Evolutionary conservation across 2,113 vertebrate genomes (phyloP).

Genomic region (Rhinoderma darwinii): DNA sequence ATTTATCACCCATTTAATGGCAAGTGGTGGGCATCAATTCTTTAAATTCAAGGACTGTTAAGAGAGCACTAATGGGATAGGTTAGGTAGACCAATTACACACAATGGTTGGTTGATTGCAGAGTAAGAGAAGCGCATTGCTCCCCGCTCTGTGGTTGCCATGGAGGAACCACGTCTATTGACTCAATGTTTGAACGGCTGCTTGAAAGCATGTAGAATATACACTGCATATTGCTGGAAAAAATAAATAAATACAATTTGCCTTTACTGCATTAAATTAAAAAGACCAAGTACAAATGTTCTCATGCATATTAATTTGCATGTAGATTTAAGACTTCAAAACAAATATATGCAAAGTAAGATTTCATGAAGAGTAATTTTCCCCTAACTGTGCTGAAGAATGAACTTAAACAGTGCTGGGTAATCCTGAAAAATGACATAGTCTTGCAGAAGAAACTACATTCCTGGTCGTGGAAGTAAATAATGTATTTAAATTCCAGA

Average conservation of each 20-base stretch:
- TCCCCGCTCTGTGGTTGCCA: conserved; percentile 16
- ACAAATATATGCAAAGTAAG: neutral
- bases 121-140: neutral
- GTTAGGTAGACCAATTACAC: neutral
- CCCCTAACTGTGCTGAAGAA: neutral
- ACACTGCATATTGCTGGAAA: neutral
- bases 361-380: neutral
- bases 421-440: neutral
- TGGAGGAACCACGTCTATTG: conserved; percentile 30
- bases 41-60: neutral
- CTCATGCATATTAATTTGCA: neutral
- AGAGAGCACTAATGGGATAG: neutral
- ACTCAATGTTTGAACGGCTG: conserved; percentile 6
- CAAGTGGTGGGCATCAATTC: neutral
- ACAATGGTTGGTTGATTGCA: conserved; percentile 10
- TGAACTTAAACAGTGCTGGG: neutral
- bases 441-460: too few relatives aligned
- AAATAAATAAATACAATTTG: neutral
- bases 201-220: conserved; percentile 15
- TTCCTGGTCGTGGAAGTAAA: too few relatives aligned
- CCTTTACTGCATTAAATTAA: neutral
- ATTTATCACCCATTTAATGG: neutral
- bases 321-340: neutral
- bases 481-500: too few relatives aligned
- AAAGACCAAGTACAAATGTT: neutral